phyloP scores from a whole-genome alignment of 2,888 invertebrate genomes.

The Patella depressa region DNA sequence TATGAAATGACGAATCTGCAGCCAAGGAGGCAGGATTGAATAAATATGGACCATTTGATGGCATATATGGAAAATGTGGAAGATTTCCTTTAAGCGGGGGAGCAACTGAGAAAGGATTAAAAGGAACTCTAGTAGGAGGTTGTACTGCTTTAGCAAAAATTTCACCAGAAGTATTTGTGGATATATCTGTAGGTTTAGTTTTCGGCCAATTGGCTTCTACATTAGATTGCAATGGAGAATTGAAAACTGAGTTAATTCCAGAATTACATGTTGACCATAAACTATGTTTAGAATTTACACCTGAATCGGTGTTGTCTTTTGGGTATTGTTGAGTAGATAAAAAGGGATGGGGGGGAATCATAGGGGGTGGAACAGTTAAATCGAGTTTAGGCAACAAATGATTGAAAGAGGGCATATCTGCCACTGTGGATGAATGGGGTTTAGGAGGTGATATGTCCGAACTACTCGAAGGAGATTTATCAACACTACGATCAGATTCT shows the following conservation, averaged over 20 bases:
- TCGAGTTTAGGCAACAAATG: not conserved
- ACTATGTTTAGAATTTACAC: not conserved
- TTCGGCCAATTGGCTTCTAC: not conserved
- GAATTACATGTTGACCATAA: not conserved
- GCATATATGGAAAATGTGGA: slow-evolving; percentile 4
- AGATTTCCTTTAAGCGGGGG: not conserved
- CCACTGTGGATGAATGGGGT: not conserved
- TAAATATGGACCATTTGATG: not conserved
- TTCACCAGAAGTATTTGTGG: too few relatives aligned
- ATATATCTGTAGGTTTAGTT: not conserved
- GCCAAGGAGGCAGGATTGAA: not conserved
- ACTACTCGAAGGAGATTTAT: not conserved
- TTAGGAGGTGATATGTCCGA: not conserved
- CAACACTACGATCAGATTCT: not conserved
- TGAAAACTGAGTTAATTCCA: not conserved
- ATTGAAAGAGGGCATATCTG: not conserved
- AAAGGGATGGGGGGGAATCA: slow-evolving; percentile 14
- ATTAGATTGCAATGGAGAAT: not conserved
- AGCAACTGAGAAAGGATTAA: not conserved
- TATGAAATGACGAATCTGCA: too few relatives aligned
- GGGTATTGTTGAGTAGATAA: not conserved
- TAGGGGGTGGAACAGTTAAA: not conserved
- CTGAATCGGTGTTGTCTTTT: not conserved
- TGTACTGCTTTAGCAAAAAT: too few relatives aligned
- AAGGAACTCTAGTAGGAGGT: too few relatives aligned